phyloP scores from a whole-genome alignment of 2,113 vertebrate species.

The Heterotilapia buettikoferi region DNA sequence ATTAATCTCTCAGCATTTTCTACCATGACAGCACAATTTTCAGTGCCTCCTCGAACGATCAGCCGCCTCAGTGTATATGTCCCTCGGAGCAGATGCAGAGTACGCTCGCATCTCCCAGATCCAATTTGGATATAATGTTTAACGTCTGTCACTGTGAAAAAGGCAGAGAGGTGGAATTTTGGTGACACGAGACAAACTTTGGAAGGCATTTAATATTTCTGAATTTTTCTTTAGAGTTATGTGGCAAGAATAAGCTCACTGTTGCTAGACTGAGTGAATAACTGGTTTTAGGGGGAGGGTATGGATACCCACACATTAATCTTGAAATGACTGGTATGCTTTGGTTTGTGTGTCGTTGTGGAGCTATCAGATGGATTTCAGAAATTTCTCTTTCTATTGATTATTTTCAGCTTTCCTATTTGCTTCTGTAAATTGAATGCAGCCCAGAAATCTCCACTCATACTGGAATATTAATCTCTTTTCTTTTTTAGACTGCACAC shows the following conservation, averaged over 20 bases:
- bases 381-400: neutral
- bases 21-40: slow-evolving; percentile 59
- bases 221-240: neutral
- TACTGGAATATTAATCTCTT: neutral
- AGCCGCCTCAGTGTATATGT: slow-evolving; percentile 28
- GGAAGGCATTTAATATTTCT: slow-evolving; percentile 1
- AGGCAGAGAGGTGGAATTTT: neutral
- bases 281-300: neutral
- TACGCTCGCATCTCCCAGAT: slow-evolving; percentile 18
- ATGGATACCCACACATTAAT: neutral
- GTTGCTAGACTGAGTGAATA: neutral
- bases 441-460: neutral
- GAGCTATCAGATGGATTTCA: neutral
- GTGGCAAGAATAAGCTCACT: neutral
- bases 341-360: neutral
- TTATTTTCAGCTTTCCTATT: slow-evolving; percentile 32
- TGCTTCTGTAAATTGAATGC: slow-evolving; percentile 13
- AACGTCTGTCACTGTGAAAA: slow-evolving; percentile 35
- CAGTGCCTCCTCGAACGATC: slow-evolving; percentile 30
- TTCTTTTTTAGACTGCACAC: neutral
- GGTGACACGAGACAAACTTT: slow-evolving; percentile 6
- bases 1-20: slow-evolving; percentile 59
- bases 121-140: slow-evolving; percentile 51
- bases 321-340: neutral
- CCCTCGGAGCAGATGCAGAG: slow-evolving; percentile 40